phyloP scores from a whole-genome alignment of 2,888 invertebrate genomes.

The Diplazon laetatorius region DNA sequence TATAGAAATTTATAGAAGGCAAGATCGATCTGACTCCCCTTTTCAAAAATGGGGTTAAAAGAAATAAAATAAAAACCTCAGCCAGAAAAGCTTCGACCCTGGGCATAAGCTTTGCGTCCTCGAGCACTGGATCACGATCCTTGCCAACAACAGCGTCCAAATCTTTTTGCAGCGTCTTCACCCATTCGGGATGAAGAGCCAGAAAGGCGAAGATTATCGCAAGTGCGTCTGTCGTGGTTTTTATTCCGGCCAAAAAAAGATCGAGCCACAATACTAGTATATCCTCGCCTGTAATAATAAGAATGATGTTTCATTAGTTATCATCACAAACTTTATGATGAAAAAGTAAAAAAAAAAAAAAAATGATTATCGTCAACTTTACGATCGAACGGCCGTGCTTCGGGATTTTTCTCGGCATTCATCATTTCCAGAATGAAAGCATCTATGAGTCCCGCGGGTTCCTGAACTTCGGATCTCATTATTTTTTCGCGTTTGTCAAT shows the following conservation, averaged over 20 bases:
- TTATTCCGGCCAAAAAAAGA: constrained; percentile 88
- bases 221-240: constrained; percentile 88
- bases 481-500: constrained; percentile 73
- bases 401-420: constrained; percentile 70
- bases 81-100: constrained; percentile 78
- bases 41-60: neutral
- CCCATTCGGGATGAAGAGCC: constrained; percentile 85
- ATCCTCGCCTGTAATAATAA: constrained; percentile 78
- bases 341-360: neutral
- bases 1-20: neutral
- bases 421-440: constrained; percentile 86
- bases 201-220: constrained; percentile 86
- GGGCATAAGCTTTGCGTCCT: constrained; percentile 83
- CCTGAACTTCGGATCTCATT: constrained; percentile 52
- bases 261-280: constrained; percentile 85
- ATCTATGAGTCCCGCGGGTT: constrained; percentile 85
- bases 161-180: constrained; percentile 85
- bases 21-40: no score
- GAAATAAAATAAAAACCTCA: constrained; percentile 71
- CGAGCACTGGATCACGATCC: constrained; percentile 84
- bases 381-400: constrained; percentile 74
- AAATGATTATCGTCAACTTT: constrained; percentile 55
- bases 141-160: constrained; percentile 85
- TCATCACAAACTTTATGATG: neutral
- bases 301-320: constrained; percentile 6